Conservation (phyloP, 2,797 vertebrate species). For the Enteromius trimaculatus region DNA sequence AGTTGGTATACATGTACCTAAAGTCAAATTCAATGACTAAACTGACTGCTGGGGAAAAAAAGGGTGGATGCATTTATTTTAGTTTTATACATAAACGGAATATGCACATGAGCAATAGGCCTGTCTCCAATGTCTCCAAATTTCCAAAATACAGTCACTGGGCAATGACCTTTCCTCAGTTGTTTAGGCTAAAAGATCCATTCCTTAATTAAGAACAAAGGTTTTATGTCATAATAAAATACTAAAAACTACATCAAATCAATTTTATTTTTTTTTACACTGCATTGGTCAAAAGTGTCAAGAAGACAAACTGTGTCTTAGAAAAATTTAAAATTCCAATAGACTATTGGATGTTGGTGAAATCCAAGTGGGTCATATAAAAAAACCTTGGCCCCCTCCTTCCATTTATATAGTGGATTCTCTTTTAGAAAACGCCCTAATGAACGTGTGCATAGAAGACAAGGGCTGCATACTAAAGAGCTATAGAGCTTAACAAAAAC, state of each 20-base stretch:
- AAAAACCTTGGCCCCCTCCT: not conserved
- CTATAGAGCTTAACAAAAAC: slow-evolving; percentile 20
- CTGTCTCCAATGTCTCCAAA: no score
- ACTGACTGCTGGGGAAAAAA: not conserved
- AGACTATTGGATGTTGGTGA: not conserved
- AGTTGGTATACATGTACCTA: not conserved
- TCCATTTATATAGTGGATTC: slow-evolving; percentile 19
- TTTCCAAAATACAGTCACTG: slow-evolving; percentile 7
- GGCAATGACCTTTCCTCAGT: not conserved
- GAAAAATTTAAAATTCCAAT: not conserved
- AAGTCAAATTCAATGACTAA: not conserved
- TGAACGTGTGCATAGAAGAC: slow-evolving; percentile 7
- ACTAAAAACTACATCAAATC: not conserved
- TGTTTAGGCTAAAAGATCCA: not conserved
- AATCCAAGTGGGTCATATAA: slow-evolving; percentile 17
- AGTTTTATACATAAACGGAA: not conserved
- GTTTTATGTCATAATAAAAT: not conserved
- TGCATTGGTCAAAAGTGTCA: not conserved
- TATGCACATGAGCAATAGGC: not conserved
- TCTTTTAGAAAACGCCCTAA: slow-evolving; percentile 11
- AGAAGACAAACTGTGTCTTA: not conserved
- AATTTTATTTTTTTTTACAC: not conserved
- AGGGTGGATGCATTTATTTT: not conserved
- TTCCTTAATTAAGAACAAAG: not conserved
- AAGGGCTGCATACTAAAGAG: slow-evolving; percentile 41